Evolutionary conservation across 2,888 invertebrate genomes (phyloP).

Genomic region (Empis livida): DNA sequence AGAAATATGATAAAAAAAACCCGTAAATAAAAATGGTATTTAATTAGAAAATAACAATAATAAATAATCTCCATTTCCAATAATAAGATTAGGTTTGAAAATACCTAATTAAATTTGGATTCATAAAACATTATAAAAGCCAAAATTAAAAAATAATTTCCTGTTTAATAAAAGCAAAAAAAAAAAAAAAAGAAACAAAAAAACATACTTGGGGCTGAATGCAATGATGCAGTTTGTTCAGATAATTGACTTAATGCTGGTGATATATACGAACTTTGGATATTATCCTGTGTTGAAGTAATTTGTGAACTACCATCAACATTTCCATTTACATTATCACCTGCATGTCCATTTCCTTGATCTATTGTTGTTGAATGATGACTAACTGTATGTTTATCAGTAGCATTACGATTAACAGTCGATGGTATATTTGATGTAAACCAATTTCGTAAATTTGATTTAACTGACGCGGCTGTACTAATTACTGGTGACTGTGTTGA

Average conservation of each 20-base stretch:
- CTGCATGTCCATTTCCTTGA: slow-evolving; percentile 12
- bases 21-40: too few relatives aligned
- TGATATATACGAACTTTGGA: slow-evolving; percentile 33
- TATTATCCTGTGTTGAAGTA: slow-evolving; percentile 22
- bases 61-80: too few relatives aligned
- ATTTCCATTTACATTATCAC: slow-evolving; percentile 19
- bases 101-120: too few relatives aligned
- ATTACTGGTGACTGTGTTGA: slow-evolving; percentile 10
- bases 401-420: slow-evolving; percentile 14
- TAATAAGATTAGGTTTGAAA: too few relatives aligned
- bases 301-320: slow-evolving; percentile 22
- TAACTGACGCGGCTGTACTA: slow-evolving; percentile 16
- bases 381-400: slow-evolving; percentile 14
- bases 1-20: too few relatives aligned
- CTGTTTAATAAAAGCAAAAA: slow-evolving; percentile 1
- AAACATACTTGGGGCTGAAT: slow-evolving; percentile 11
- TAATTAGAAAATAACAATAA: too few relatives aligned
- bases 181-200: slow-evolving; percentile 8
- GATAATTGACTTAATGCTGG: slow-evolving; percentile 25
- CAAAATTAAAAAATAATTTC: not conserved
- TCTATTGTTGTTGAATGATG: slow-evolving; percentile 12
- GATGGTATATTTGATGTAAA: slow-evolving; percentile 22
- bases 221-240: slow-evolving; percentile 18
- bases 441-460: slow-evolving; percentile 27
- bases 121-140: not conserved